Base-by-base conservation (phyloP, 2,797 vertebrate genomes). In the Microchirus variegatus region DNA sequence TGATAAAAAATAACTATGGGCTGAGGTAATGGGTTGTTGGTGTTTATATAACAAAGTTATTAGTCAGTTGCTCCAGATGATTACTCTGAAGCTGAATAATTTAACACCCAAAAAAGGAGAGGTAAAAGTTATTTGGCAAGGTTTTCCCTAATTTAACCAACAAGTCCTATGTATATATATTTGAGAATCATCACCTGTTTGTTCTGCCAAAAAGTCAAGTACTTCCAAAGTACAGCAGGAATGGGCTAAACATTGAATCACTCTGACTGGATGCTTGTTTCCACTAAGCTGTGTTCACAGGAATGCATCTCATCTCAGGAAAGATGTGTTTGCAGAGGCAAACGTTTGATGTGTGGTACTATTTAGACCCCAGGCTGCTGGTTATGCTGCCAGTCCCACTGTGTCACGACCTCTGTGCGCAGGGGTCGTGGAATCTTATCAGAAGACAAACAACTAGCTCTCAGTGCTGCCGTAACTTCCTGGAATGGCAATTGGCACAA, bases 361-460 rank as follows among this genome's bases (percentile, higher is more conserved):
- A 9, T 59, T 76, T 49, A 38, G 36, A 52, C 63, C 36, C 35
- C 59, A 10, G 74, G 59, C 73, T 63, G 59, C 41, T 68, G 65
- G 66, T 62, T 67, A 70, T 41, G 63, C 59, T 75, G 82, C 74
- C 81, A 64, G 77, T 78, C 78, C 66, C 80, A 41, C 53, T 77
- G 74, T 54, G 49, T 54, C 11, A 3, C 75, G 87, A 89, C 88
- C 89, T 80, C 70, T 85, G 67, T 40, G 67, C 13, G 56, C 55
- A 74, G 31, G 70, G 80, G 82, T 75, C 81, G 72, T 89, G 89
- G 88, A 90, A 86, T 87, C 85, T 91, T 86, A 90, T 91, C 89
- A 56, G 77, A 86, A 81, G 47, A 87, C 71, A 91, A 90, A 89
- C 84, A 91, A 81, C 77, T 51, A 46, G 83, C 78, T 64, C 85